Percentiles rank a stretch among this genome's conserved stretches.
phyloP scores from a whole-genome alignment of 2,888 invertebrate genomes.

The Lypha dubia region DNA sequence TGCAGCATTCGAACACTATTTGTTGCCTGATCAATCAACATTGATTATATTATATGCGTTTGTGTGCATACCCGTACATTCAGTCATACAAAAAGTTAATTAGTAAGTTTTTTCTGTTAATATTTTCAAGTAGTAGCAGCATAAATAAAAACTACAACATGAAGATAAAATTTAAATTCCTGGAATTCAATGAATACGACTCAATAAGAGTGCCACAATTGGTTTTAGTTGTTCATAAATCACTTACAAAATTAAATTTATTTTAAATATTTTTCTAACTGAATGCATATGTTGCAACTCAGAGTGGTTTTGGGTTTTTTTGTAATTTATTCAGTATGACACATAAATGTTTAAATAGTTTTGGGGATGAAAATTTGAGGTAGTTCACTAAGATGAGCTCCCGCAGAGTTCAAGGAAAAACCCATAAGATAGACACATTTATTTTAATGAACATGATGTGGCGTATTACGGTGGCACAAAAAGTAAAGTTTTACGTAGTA shows the following conservation, averaged over 20 bases:
- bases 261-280: constrained; percentile 16
- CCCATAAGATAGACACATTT: too few species aligned
- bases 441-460: too few species aligned
- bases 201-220: constrained; percentile 17
- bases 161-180: constrained; percentile 30
- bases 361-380: too few species aligned
- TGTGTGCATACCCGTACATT: too few species aligned
- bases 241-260: constrained; percentile 36
- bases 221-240: constrained; percentile 40
- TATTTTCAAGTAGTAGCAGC: constrained; percentile 28
- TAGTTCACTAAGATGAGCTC: too few species aligned
- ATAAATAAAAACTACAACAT: constrained; percentile 15
- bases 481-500: too few species aligned
- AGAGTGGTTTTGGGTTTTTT: neutral
- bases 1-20: neutral
- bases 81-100: constrained; percentile 5
- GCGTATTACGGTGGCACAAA: too few species aligned
- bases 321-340: too few species aligned
- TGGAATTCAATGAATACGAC: constrained; percentile 46
- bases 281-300: neutral
- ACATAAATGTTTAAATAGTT: too few species aligned
- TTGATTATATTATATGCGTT: too few species aligned
- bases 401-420: too few species aligned
- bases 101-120: constrained; percentile 23
- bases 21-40: neutral